Base-by-base conservation (phyloP, 2,888 invertebrate genomes). In the Epistrophella euchroma region DNA sequence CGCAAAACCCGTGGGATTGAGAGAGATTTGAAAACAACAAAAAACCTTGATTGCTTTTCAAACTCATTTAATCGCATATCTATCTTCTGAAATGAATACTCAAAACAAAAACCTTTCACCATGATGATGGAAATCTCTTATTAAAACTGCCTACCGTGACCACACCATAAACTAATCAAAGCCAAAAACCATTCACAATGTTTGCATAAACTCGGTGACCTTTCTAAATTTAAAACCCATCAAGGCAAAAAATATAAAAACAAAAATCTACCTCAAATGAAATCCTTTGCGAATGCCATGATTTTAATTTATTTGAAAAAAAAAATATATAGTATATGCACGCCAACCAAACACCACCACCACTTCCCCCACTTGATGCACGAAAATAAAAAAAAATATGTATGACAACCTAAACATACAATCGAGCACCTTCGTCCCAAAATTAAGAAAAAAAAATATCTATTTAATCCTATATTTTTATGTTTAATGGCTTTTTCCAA, bases 401-500 rank as follows among this genome's bases (percentile, higher is more conserved):
- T 11, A 11, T 19, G 2, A 32, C 6, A 32, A 7, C 32, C 32
- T 32, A 32, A 7, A 4, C 4, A 25, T 4, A 25, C 25, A 25
- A 32, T 52, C 5, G 56, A 15, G 28, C 70, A 37, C 58, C 58
- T 37, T 22, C 47, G 56, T 68, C 52, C 55, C 17, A 58, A 47
- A 58, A 50, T 22, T 15, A 37, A 40, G 25, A 37, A 40, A 40
- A 40, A 37, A 7, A 19, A 15, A n/a, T 2, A 19, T 22, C 70
- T 25, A 22, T 71, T 79, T 70, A 68, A 70, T 73, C 25, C 25
- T 25, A 5, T 55, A 68, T 68, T 72, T 47, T 22, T 72, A 70
- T 64, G 71, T 79, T 66, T 77, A 87, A 86, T 82, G 70, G 68
- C 70, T 58, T 64, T 76, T 77, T 73, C 58, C 85, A 86, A 86